Percentiles rank a stretch among this genome's conserved stretches.
These are phyloP conservation scores for Trichogramma pretiosum DNA, from an alignment of 1,140 invertebrate species.

Conservation along the genomic window DNA sequence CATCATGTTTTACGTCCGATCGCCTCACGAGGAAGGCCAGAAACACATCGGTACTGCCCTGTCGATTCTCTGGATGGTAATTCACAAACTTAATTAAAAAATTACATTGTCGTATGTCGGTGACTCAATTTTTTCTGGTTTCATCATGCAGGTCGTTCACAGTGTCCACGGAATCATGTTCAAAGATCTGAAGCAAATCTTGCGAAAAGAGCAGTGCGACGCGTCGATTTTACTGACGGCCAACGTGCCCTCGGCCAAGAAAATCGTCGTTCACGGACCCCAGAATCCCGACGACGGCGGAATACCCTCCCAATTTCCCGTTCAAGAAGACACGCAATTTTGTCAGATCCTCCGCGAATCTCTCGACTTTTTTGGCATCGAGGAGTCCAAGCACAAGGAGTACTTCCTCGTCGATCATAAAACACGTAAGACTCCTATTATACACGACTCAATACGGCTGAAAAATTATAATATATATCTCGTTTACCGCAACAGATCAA, in stretches of 20 bases:
- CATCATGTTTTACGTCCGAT: conserved; percentile 97
- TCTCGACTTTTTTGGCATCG: conserved; percentile 94
- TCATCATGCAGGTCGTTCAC: conserved; percentile 67
- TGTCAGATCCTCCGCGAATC: conserved; percentile 91
- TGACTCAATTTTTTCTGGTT: background rate
- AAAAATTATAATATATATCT: background rate
- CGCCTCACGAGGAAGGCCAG: conserved; percentile 88
- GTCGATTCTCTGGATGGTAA: conserved; percentile 95
- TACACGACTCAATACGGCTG: background rate
- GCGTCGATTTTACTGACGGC: conserved; percentile 94
- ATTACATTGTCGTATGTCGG: background rate
- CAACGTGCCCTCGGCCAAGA: conserved; percentile 97
- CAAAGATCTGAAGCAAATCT: conserved; percentile 97
- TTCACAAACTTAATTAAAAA: too few species aligned
- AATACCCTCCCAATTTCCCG: conserved; percentile 96
- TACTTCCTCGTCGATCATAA: conserved; percentile 96
- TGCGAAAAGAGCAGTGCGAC: conserved; percentile 98
- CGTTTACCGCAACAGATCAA: conserved; percentile 59
- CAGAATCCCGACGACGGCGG: conserved; percentile 80
- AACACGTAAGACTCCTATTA: conserved; percentile 65
- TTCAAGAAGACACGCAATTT: conserved; percentile 98
- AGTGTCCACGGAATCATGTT: conserved; percentile 99
- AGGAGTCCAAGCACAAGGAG: conserved; percentile 78
- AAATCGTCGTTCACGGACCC: conserved; percentile 96
- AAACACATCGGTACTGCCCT: conserved; percentile 88